These are phyloP conservation scores for Vannuccia rotundouncinata DNA, from an alignment of 2,888 invertebrate genomes.

Conservation along the genomic window DNA sequence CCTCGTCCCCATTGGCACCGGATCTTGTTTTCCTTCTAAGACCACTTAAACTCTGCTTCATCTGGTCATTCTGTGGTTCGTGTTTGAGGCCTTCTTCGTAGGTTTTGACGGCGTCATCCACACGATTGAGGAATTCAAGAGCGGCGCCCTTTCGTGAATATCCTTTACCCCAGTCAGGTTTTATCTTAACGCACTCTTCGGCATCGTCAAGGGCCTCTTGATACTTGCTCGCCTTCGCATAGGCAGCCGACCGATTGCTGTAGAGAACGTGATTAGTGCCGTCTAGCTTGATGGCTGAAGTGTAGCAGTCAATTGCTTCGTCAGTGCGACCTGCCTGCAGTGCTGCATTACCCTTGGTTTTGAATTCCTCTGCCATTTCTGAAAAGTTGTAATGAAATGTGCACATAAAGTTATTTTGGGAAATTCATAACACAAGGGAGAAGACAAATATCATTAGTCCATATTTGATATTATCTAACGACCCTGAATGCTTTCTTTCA, in stretches of 20 bases:
- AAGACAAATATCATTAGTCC: too few species aligned
- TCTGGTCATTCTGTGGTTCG: slow-evolving; percentile 69
- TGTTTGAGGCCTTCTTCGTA: slow-evolving; percentile 69
- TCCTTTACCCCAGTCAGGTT: slow-evolving; percentile 75
- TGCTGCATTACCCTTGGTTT: slow-evolving; percentile 79
- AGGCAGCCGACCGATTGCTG: slow-evolving; percentile 84
- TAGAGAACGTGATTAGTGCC: slow-evolving; percentile 76
- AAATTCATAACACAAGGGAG: too few species aligned
- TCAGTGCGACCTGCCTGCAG: slow-evolving; percentile 69
- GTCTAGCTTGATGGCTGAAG: slow-evolving; percentile 73
- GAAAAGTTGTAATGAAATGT: neutral
- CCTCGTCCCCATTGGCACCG: slow-evolving; percentile 42
- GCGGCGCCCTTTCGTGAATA: slow-evolving; percentile 83
- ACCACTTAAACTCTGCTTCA: slow-evolving; percentile 66
- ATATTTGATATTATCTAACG: too few species aligned
- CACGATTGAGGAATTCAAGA: slow-evolving; percentile 68
- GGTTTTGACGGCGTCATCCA: slow-evolving; percentile 69
- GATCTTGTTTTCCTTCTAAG: slow-evolving; percentile 52
- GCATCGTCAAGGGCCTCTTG: slow-evolving; percentile 74
- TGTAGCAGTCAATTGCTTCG: slow-evolving; percentile 72
- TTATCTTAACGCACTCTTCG: slow-evolving; percentile 70
- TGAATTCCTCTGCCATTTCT: slow-evolving; percentile 67
- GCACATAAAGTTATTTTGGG: too few species aligned
- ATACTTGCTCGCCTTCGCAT: slow-evolving; percentile 72
- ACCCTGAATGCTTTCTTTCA: too few species aligned